These are phyloP conservation scores for Rhodophaea formosa DNA, from an alignment of 2,888 invertebrate species.

Conservation along the genomic window DNA sequence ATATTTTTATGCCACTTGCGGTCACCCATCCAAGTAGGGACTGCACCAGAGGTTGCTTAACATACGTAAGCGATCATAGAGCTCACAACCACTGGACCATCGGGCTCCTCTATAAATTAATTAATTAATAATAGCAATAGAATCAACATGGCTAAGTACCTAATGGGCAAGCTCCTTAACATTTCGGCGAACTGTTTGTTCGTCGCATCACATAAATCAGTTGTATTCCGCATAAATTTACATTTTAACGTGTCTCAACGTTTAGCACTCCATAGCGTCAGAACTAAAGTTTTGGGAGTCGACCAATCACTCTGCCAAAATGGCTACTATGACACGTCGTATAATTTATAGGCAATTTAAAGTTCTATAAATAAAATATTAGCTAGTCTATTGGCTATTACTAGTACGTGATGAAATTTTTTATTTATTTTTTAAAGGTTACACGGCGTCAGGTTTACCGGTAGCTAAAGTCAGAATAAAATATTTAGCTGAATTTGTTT, in stretches of 20 bases:
- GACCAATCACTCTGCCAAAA: conserved; percentile 34
- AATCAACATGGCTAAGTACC: too few species aligned
- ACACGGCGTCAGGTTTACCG: too few species aligned
- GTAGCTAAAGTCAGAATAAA: too few species aligned
- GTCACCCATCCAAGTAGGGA: too few species aligned
- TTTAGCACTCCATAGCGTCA: conserved; percentile 63
- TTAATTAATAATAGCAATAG: too few species aligned
- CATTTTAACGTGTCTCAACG: conserved; percentile 57
- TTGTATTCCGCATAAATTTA: conserved; percentile 65
- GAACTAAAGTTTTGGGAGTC: conserved; percentile 53
- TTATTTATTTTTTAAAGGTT: neutral
- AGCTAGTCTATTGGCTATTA: conserved; percentile 2
- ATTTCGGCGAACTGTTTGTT: conserved; percentile 50
- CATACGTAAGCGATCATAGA: too few species aligned
- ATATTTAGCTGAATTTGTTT: too few species aligned
- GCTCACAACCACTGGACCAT: too few species aligned
- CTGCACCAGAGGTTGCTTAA: too few species aligned
- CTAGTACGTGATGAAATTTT: conserved; percentile 2
- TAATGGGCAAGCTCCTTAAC: conserved; percentile 1
- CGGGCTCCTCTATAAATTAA: too few species aligned
- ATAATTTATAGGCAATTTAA: too few species aligned
- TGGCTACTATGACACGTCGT: conserved; percentile 30
- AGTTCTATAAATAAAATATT: conserved; percentile 20
- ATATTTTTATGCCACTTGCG: too few species aligned
- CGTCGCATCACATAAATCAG: conserved; percentile 55